Evolutionary conservation across 2,797 vertebrate genomes (phyloP).

Genomic region (Triplophysa bombifrons): DNA sequence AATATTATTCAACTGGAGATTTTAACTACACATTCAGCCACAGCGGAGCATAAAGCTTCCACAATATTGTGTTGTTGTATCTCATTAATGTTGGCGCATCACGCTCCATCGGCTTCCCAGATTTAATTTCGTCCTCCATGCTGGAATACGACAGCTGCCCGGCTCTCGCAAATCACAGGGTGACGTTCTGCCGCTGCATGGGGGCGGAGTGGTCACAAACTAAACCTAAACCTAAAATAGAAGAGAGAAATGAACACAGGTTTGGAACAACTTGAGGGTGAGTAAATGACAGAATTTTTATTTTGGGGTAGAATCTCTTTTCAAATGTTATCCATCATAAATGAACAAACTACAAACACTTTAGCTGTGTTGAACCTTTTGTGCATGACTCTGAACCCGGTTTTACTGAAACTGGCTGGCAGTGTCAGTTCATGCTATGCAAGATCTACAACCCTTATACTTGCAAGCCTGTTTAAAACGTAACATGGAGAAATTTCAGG

Average conservation of each 20-base stretch:
- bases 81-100: constrained; percentile 66
- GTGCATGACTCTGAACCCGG: too few species aligned
- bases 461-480: too few species aligned
- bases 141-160: constrained; percentile 71
- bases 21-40: constrained; percentile 58
- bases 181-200: constrained; percentile 41
- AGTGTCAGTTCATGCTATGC: too few species aligned
- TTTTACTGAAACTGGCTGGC: too few species aligned
- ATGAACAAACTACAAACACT: not conserved
- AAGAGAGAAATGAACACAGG: too few species aligned
- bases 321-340: not conserved
- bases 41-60: constrained; percentile 45
- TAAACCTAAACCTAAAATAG: not conserved
- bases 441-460: too few species aligned
- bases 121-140: constrained; percentile 57
- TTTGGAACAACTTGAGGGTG: too few species aligned
- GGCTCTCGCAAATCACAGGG: constrained; percentile 50
- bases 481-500: too few species aligned
- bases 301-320: too few species aligned
- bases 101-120: constrained; percentile 47
- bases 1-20: not conserved
- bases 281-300: too few species aligned
- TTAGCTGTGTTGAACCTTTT: too few species aligned
- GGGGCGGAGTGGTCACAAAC: not conserved
- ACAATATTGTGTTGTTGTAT: constrained; percentile 51